phyloP scores from a whole-genome alignment of 2,888 invertebrate genomes.

The Drosophila kokeensis region DNA sequence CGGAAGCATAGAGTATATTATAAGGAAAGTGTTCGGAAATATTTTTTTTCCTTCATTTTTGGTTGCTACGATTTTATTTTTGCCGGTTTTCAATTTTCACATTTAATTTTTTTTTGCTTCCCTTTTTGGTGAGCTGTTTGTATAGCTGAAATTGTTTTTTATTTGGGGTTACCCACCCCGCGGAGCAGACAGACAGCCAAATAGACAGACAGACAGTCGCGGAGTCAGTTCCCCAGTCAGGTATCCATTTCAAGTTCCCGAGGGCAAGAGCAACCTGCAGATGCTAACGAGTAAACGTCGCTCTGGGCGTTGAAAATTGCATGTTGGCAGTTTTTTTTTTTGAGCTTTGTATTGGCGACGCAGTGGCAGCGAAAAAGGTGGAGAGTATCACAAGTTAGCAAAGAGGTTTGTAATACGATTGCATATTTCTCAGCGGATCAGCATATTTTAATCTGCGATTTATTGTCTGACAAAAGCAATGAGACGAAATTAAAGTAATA shows the following conservation, averaged over 20 bases:
- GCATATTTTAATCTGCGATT: neutral
- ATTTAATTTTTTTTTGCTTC: constrained; percentile 64
- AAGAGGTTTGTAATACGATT: constrained; percentile 6
- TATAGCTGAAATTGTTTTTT: constrained; percentile 77
- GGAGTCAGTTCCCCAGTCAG: constrained; percentile 46
- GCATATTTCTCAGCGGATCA: neutral
- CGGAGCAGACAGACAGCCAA: constrained; percentile 28
- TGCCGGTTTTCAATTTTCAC: constrained; percentile 43
- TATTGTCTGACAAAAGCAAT: neutral
- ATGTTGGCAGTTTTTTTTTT: constrained; percentile 50
- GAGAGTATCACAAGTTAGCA: constrained; percentile 11
- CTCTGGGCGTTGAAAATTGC: constrained; percentile 65
- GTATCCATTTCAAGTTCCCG: constrained; percentile 66
- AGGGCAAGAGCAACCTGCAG: constrained; percentile 51
- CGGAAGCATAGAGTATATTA: neutral
- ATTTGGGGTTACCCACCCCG: constrained; percentile 70
- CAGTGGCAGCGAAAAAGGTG: neutral
- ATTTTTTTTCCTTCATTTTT: constrained; percentile 23
- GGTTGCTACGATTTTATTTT: constrained; percentile 28
- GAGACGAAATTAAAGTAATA: neutral
- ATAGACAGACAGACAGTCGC: constrained; percentile 36
- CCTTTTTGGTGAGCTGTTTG: constrained; percentile 63
- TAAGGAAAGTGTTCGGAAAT: neutral
- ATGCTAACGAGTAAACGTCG: constrained; percentile 64
- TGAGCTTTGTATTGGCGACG: neutral